Evolutionary conservation across 1,140 invertebrate species (phyloP), one percentile per base, ranked within the genome.

Genomic region (Mesaphorura yosii): DNA sequence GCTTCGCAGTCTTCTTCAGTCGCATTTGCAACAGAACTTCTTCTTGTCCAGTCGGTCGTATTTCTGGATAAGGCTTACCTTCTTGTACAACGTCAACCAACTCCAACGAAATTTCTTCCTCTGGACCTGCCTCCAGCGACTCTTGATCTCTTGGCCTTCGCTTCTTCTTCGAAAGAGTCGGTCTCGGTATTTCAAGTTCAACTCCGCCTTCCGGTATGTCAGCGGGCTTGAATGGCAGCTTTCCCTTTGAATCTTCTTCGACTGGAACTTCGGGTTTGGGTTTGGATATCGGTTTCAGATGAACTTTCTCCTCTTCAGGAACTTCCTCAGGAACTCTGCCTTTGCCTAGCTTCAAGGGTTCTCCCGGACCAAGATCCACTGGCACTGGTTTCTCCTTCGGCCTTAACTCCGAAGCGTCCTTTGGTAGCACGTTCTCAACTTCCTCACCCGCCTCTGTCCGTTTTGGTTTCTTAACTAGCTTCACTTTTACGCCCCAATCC

Each of bases 1-100:
- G 15, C 46, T 55, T 55, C 10, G 25, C 37, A 5, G 27, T 42
- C n/a, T 15, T 20, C 25, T 55, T 55, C 15, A 55, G 27, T 2
- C 6, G 41, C 6, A 27, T 40, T 47, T 55, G 53, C 4, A 19
- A 5, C 5, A 42, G 46, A 15, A 54, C 29, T n/a, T n/a, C n/a
- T n/a, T n/a, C n/a, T 12, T 39, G 10, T 20, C 28, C 22, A n/a
- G 23, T 15, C 5, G 22, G 5, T 5, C 5, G 17, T 14, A 12
- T 17, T 28, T 14, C 27, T 5, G 12, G 25, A n/a, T 37, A 22
- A 10, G 12, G 4, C 12, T 23, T 10, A 23, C 40, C 48, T 25
- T 50, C 48, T 39, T 12, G 47, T 7, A 29, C 29, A 10, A 34
- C 47, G 4, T 28, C 17, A 3, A 22, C 28, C 27, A 27, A 20